Percentiles rank a stretch among this genome's conserved stretches.
These are phyloP conservation scores for Orius insidiosus DNA, from an alignment of 1,140 invertebrate species.

Conservation along the genomic window DNA sequence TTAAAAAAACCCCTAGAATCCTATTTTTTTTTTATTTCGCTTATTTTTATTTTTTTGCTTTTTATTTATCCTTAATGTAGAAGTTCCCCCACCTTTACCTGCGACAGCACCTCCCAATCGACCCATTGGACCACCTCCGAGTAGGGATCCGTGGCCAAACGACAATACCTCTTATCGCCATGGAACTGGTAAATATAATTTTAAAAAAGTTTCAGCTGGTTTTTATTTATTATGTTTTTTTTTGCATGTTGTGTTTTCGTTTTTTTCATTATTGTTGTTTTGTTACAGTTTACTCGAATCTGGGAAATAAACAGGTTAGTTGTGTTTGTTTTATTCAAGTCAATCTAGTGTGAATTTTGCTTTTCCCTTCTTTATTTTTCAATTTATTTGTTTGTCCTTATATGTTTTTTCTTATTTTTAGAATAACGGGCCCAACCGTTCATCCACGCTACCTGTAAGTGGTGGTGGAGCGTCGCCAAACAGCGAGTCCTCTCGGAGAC, in stretches of 20 bases:
- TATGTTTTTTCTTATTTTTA: background rate
- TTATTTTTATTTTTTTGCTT: background rate
- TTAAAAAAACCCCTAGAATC: background rate
- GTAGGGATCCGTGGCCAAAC: constrained; percentile 21
- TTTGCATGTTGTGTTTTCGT: too few relatives aligned
- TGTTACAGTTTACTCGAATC: too few relatives aligned
- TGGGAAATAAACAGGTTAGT: too few relatives aligned
- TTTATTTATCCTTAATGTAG: constrained; percentile 4
- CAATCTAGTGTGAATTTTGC: too few relatives aligned
- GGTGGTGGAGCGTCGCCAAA: constrained; percentile 1
- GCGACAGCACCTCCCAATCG: constrained; percentile 20
- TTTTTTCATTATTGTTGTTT: too few relatives aligned
- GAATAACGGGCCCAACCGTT: constrained; percentile 1
- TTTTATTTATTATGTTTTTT: background rate
- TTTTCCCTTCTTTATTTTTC: too few relatives aligned
- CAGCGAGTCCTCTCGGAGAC: constrained; percentile 12
- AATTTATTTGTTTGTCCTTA: too few relatives aligned
- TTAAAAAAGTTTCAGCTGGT: too few relatives aligned
- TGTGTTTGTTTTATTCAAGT: too few relatives aligned
- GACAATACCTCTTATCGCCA: constrained; percentile 20
- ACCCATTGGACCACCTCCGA: constrained; percentile 10
- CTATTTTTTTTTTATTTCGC: too few relatives aligned
- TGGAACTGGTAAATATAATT: constrained; percentile 18
- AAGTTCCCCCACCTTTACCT: constrained; percentile 20
- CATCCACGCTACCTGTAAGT: constrained; percentile 18